Evolutionary conservation across 2,888 invertebrate genomes (phyloP).

Genomic region (Resseliella maxima): DNA sequence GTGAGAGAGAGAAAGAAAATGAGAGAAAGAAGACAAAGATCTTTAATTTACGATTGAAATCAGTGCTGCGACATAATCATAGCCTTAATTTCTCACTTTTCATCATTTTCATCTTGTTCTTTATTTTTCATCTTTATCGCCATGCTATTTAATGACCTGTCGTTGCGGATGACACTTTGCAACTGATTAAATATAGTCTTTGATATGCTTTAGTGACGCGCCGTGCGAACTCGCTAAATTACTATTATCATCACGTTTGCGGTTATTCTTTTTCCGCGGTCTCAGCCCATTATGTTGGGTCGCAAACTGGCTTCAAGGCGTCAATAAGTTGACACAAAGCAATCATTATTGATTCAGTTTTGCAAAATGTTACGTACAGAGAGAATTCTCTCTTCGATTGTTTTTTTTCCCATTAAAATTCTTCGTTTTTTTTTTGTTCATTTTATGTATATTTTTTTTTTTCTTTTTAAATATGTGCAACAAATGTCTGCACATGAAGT

Average conservation of each 20-base stretch:
- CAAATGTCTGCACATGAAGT: not conserved
- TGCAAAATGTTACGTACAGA: not conserved
- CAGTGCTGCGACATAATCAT: constrained; percentile 23
- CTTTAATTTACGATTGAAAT: constrained; percentile 36
- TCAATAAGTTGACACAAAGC: constrained; percentile 41
- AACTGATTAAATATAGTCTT: constrained; percentile 42
- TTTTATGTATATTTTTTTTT: no score
- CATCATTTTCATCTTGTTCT: not conserved
- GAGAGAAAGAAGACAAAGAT: not conserved
- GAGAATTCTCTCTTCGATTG: no score
- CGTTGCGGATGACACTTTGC: constrained; percentile 40
- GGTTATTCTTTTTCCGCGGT: not conserved
- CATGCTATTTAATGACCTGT: not conserved
- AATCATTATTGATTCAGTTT: constrained; percentile 27
- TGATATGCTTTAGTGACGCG: constrained; percentile 43
- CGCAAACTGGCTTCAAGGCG: not conserved
- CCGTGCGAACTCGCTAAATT: constrained; percentile 30
- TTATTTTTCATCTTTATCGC: not conserved
- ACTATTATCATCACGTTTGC: constrained; percentile 40
- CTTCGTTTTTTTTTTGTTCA: not conserved
- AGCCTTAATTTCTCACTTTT: constrained; percentile 44
- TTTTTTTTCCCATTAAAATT: constrained; percentile 32
- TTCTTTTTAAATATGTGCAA: no score
- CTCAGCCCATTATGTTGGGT: not conserved
- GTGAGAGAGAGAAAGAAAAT: not conserved